Evolutionary conservation across 2,888 invertebrate species (phyloP).

Genomic region (Pardosa pseudoannulata): DNA sequence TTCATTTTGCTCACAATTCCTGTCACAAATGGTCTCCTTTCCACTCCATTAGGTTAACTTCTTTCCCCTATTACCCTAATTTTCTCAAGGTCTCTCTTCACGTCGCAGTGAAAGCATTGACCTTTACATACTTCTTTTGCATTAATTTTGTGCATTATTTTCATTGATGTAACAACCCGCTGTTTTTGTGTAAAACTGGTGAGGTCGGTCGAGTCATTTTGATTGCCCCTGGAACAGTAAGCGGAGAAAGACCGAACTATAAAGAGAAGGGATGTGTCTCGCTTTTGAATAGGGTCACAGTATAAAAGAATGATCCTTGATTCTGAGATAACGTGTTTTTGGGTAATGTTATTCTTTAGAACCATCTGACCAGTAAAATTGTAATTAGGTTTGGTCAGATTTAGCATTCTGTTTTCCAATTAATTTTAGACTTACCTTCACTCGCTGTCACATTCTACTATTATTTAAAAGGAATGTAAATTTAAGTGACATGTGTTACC

Average conservation of each 20-base stretch:
- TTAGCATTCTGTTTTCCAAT: too few species aligned
- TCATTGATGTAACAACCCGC: background rate
- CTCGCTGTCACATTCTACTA: too few species aligned
- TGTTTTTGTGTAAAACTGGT: background rate
- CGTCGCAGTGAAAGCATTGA: constrained; percentile 4
- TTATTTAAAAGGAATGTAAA: too few species aligned
- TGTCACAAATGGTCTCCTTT: constrained; percentile 19
- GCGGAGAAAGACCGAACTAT: background rate
- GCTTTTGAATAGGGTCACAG: background rate
- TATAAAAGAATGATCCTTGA: background rate
- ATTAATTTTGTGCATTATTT: background rate
- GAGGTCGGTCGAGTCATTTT: background rate
- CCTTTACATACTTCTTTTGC: too few species aligned
- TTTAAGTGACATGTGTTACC: too few species aligned
- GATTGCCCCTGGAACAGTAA: background rate
- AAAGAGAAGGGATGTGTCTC: background rate
- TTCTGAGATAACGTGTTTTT: background rate
- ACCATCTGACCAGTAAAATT: too few species aligned
- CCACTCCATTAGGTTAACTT: constrained; percentile 19
- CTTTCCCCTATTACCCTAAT: constrained; percentile 47
- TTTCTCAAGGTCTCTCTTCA: constrained; percentile 35
- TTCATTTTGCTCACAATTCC: background rate
- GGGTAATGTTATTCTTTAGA: too few species aligned
- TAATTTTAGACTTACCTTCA: too few species aligned
- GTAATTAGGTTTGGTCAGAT: too few species aligned